A percentile compares a stretch with the other conserved stretches of the same genome.
These are phyloP conservation scores for Hycleus phaleratus DNA, from an alignment of 1,140 invertebrate species.

Conservation along the genomic window DNA sequence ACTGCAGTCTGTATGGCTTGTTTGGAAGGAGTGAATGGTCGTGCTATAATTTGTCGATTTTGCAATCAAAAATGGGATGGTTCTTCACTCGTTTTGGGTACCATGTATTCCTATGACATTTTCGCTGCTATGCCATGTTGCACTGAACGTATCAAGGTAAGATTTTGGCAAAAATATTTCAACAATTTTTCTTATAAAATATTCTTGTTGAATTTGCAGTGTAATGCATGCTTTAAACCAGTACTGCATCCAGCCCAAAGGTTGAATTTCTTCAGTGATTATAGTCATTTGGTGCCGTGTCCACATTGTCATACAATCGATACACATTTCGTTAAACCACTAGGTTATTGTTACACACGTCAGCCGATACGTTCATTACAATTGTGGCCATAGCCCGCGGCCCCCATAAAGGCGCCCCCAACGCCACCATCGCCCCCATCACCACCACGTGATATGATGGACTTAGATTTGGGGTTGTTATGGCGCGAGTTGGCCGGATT, in stretches of 20 bases:
- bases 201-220: slow-evolving; percentile 51
- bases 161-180: not conserved
- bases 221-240: slow-evolving; percentile 81
- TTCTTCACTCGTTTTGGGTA: slow-evolving; percentile 84
- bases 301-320: slow-evolving; percentile 84
- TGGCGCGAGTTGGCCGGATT: slow-evolving; percentile 41
- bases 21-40: slow-evolving; percentile 71
- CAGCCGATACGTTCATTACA: slow-evolving; percentile 58
- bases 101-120: slow-evolving; percentile 97
- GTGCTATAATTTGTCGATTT: slow-evolving; percentile 65
- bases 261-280: slow-evolving; percentile 90
- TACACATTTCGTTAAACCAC: slow-evolving; percentile 89
- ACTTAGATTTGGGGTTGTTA: slow-evolving; percentile 38
- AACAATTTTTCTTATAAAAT: not conserved
- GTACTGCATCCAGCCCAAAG: slow-evolving; percentile 79
- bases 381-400: slow-evolving; percentile 75
- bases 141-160: slow-evolving; percentile 81
- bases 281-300: slow-evolving; percentile 85
- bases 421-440: slow-evolving; percentile 26
- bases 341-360: slow-evolving; percentile 71
- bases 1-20: slow-evolving; percentile 91
- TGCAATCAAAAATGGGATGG: slow-evolving; percentile 89
- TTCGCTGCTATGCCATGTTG: slow-evolving; percentile 96
- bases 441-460: slow-evolving; percentile 23
- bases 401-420: slow-evolving; percentile 45